phyloP scores from a whole-genome alignment of 1,140 invertebrate genomes.

The Halesus radiatus region DNA sequence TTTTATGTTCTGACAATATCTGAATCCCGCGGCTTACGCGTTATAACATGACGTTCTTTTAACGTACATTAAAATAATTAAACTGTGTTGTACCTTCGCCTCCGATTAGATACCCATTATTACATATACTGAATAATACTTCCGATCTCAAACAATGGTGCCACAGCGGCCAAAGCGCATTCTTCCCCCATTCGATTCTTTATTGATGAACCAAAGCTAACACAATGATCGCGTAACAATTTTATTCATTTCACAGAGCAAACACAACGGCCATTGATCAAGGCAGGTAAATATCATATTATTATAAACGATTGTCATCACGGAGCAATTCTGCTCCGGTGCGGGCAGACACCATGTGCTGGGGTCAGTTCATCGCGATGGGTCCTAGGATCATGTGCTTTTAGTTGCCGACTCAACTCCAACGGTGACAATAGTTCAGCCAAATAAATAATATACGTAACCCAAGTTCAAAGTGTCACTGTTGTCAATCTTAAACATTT shows the following conservation, averaged over 20 bases:
- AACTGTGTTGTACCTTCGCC: background rate
- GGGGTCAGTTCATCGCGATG: background rate
- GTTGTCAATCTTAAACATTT: too few species aligned
- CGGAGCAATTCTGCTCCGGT: slow-evolving; percentile 6
- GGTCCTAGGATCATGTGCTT: slow-evolving; percentile 22
- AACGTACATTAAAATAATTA: too few species aligned
- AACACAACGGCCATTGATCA: slow-evolving; percentile 51
- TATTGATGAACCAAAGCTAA: slow-evolving; percentile 47
- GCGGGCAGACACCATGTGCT: background rate
- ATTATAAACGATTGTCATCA: slow-evolving; percentile 53
- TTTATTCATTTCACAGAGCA: slow-evolving; percentile 52
- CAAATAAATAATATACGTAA: too few species aligned
- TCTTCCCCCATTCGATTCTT: slow-evolving; percentile 51
- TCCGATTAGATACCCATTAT: background rate
- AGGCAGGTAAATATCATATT: slow-evolving; percentile 51
- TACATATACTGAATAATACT: too few species aligned
- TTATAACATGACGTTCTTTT: too few species aligned
- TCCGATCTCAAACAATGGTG: too few species aligned
- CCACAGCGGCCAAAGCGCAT: slow-evolving; percentile 37
- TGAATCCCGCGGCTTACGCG: too few species aligned
- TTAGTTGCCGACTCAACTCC: background rate
- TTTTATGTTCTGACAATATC: too few species aligned
- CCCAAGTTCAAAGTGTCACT: too few species aligned
- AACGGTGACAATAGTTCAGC: too few species aligned
- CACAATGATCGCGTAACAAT: slow-evolving; percentile 53